Base-by-base conservation (phyloP, 2,888 invertebrate genomes). In the Rhagophthalmus giganteus region DNA sequence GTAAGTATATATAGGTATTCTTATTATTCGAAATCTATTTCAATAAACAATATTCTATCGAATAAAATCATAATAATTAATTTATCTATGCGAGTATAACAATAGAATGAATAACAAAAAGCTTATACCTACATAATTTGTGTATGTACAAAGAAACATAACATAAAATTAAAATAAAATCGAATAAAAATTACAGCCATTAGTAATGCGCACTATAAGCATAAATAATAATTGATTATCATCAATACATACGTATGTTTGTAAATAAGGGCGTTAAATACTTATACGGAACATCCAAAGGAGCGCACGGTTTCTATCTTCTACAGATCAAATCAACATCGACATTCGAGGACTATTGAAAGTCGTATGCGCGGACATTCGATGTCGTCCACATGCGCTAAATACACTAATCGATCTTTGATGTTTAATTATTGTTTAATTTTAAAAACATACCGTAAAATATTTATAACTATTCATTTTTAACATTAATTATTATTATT, bases 331-430 rank as follows among this genome's bases (percentile, higher is more conserved):
- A 38, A 34, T 27, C 28, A 42, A 38, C 53, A 15, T 24, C 14
- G 28, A 41, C 37, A 46, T 50, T 41, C 31, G 50, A 54, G 54
- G 54, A 45, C 54, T 54, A 42, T 54, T 54, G 50, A 54, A 54
- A 54, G 54, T 54, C 54, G 50, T 40, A 24, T 54, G 54, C 54
- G 54, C 54, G 49, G 40, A 35, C 49, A 50, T n/a, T 38, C 35
- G 26, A 30, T 35, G 24, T 46, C 37, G 8, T 26, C 34, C 45
- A 50, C 54, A 49, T 54, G 54, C 54, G 54, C 50, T 30, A 54
- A 49, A 50, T 40, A 46, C 34, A 30, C 28, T 27, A 50, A 54
- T 54, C 46, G 54, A 54, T 44, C 31, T 10, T 47, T 20, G 20
- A 5, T 20, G 7, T 20, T 20, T 5, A 20, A 20, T 20, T 7